These are phyloP conservation scores for Cynocephalus volans DNA, from an alignment of 2,113 vertebrate species.

Conservation along the genomic window DNA sequence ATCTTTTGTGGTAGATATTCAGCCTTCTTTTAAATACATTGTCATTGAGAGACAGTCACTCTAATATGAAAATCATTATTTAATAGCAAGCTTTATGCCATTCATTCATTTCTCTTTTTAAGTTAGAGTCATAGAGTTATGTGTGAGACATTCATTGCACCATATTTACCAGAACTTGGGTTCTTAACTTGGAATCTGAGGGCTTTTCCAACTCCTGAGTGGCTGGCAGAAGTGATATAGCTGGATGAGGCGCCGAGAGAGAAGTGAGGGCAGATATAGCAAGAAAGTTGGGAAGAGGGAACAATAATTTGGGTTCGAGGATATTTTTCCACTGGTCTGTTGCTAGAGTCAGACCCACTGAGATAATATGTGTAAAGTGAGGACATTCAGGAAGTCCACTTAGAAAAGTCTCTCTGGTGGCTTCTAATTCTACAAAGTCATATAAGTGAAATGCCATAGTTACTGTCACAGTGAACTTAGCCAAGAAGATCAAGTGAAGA, in stretches of 20 bases:
- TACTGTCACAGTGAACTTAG: not conserved
- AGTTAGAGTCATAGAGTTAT: not conserved
- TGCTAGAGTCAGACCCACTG: not conserved
- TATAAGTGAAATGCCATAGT: not conserved
- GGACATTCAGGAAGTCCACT: not conserved
- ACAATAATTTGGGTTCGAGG: not conserved
- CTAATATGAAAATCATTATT: slow-evolving; percentile 16
- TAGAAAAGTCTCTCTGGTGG: not conserved
- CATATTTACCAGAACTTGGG: not conserved
- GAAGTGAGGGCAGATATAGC: not conserved
- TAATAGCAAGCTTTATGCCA: not conserved
- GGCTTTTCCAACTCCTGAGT: not conserved
- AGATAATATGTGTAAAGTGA: not conserved
- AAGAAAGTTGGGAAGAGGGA: not conserved
- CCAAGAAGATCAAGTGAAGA: not conserved
- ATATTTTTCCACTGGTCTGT: not conserved
- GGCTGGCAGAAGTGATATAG: not conserved
- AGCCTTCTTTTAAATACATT: not conserved
- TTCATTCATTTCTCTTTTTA: not conserved
- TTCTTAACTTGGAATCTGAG: not conserved
- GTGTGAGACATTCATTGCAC: not conserved
- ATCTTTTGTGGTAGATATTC: not conserved
- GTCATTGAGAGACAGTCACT: not conserved
- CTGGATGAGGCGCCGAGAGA: not conserved
- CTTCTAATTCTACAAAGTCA: not conserved